Conservation (phyloP, 2,797 vertebrate genomes). For the Podarcis siculus region DNA sequence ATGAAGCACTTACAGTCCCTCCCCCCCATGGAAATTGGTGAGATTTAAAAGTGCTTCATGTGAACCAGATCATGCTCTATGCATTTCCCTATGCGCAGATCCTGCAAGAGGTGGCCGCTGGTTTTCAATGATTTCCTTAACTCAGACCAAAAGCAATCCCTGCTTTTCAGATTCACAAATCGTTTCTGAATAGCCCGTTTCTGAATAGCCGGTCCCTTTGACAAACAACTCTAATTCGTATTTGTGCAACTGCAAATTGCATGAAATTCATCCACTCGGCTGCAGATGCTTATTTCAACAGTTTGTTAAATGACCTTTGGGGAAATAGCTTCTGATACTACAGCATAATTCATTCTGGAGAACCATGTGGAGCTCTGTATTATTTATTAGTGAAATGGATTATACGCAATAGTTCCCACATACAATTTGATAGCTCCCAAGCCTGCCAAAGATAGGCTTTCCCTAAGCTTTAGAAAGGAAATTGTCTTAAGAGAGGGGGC, state of each 20-base stretch:
- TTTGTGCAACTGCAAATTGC: conserved; percentile 13
- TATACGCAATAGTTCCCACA: neutral
- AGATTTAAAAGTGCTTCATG: neutral
- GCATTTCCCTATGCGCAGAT: neutral
- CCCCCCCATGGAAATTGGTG: neutral
- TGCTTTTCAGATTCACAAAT: neutral
- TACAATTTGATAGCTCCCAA: neutral
- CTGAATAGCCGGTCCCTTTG: neutral
- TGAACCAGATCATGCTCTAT: neutral
- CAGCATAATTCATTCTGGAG: neutral
- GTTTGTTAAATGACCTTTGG: neutral
- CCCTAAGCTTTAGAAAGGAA: neutral
- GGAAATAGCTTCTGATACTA: neutral
- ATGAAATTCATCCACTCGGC: neutral
- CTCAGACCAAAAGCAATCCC: neutral
- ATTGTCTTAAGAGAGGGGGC: too few relatives aligned
- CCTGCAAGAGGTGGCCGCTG: conserved; percentile 22
- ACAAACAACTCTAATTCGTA: neutral
- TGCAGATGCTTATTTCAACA: neutral
- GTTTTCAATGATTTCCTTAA: conserved; percentile 24
- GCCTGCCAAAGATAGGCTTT: neutral
- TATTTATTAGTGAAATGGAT: neutral
- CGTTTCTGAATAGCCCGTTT: neutral
- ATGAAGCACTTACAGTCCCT: neutral
- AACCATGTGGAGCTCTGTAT: neutral